Evolutionary conservation across 2,888 invertebrate genomes (phyloP).

Genomic region (Eupithecia dodoneata): DNA sequence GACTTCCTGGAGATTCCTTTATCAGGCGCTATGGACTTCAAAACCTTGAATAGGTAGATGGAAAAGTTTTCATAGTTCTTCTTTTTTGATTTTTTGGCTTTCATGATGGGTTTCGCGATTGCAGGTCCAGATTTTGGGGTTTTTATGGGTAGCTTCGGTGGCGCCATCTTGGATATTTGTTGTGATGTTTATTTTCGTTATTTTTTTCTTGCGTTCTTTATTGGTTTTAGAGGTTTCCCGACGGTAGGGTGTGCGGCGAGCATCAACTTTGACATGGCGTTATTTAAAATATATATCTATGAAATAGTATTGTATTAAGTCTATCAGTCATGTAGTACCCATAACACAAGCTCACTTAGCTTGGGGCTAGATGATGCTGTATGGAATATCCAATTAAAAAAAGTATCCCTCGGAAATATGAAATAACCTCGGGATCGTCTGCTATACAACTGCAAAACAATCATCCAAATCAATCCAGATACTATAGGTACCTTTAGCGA

Average conservation of each 20-base stretch:
- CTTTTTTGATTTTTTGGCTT: conserved; percentile 78
- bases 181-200: neutral
- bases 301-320: too few species aligned
- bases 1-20: conserved; percentile 88
- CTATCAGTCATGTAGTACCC: too few species aligned
- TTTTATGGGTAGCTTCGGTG: conserved; percentile 63
- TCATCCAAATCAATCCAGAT: too few species aligned
- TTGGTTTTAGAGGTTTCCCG: conserved; percentile 1
- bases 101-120: conserved; percentile 71
- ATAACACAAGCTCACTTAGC: too few species aligned
- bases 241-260: neutral
- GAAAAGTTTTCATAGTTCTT: conserved; percentile 82
- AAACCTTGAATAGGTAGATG: conserved; percentile 85
- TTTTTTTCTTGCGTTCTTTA: neutral
- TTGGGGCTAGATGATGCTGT: too few species aligned
- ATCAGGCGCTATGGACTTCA: conserved; percentile 83
- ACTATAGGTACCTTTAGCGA: too few species aligned
- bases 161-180: conserved; percentile 60
- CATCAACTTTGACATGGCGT: neutral
- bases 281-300: too few species aligned
- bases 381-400: too few species aligned
- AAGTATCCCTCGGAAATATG: too few species aligned
- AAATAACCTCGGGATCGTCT: too few species aligned
- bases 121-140: conserved; percentile 60
- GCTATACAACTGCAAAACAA: too few species aligned